Percentiles rank a stretch among this genome's conserved stretches.
phyloP scores from a whole-genome alignment of 2,888 invertebrate genomes.

The Pseudococcus viburni region DNA sequence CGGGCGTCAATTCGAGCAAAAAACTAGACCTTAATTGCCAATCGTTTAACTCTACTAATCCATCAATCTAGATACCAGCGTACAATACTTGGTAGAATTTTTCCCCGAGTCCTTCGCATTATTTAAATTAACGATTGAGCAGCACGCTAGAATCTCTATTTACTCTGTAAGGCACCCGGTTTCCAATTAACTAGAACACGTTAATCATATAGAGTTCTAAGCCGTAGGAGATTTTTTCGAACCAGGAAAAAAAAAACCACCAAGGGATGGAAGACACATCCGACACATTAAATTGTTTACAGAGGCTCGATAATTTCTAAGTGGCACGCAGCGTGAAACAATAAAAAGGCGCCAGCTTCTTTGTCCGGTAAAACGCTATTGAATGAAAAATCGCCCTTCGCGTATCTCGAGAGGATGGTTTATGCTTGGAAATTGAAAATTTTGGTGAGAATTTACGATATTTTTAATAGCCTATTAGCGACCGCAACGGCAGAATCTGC shows the following conservation, averaged over 20 bases:
- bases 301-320: constrained; percentile 33
- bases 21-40: not conserved
- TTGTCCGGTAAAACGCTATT: not conserved
- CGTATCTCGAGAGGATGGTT: not conserved
- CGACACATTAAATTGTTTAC: constrained; percentile 34
- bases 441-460: constrained; percentile 50
- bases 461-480: constrained; percentile 40
- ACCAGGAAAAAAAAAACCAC: not conserved
- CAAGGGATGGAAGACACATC: not conserved
- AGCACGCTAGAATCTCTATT: not conserved
- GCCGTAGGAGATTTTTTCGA: constrained; percentile 8
- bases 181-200: constrained; percentile 46
- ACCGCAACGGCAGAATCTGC: not conserved
- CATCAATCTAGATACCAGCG: not conserved
- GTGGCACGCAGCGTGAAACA: constrained; percentile 50
- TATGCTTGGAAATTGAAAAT: not conserved
- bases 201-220: constrained; percentile 34
- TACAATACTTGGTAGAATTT: not conserved
- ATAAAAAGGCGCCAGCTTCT: constrained; percentile 47
- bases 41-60: not conserved
- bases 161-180: constrained; percentile 33
- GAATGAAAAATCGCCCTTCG: constrained; percentile 1
- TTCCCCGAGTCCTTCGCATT: not conserved
- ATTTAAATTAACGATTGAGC: constrained; percentile 38
- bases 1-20: not conserved